Base-by-base conservation (phyloP, 1,140 invertebrate species). In the Kradibia gibbosae region DNA sequence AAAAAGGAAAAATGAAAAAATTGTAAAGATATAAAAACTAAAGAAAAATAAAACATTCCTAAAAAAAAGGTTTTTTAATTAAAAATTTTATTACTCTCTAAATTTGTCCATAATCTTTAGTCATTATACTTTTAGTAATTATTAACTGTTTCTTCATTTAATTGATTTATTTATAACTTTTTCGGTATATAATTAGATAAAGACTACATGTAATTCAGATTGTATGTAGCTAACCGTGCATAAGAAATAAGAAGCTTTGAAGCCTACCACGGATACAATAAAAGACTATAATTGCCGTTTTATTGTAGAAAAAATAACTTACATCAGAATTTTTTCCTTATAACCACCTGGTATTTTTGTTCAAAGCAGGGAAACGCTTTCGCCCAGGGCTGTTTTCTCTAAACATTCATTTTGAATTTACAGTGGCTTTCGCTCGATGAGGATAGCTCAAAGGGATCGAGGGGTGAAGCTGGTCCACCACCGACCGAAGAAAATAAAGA, bases 391-490 rank as follows among this genome's bases (percentile, higher is more conserved):
- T 55, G 36, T 62, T 73, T 71, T 39, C 77, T 71, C 67, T 4
- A 53, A 71, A 71, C 65, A 48, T 70, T 73, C 78, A 73, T 80
- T 80, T 80, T 60, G 78, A 71, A 80, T 80, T 79, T 80, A 80
- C 70, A 55, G 39, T 62, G 28, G 25, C 22, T 53, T 39, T 22
- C 15, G 1, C 50, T 13, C 74, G 22, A 45, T 36, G 73, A 57
- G 20, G 39, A 15, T 22, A 28, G 42, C 28, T 36, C 25, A 55
- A 55, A 36, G 25, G 34, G 25, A 57, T 20, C 20, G 45, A 42
- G 45, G 17, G 3, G 60, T 22, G 34, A 39, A 67, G 34, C 34
- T 67, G 62, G 62, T 67, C 62, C 20, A 36, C 48, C 15, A 65
- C 31, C 20, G 3, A 22, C 36, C 42, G 42, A n/a, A 39, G 5